phyloP scores from a whole-genome alignment of 2,113 vertebrate genomes.

The Vanacampus margaritifer region DNA sequence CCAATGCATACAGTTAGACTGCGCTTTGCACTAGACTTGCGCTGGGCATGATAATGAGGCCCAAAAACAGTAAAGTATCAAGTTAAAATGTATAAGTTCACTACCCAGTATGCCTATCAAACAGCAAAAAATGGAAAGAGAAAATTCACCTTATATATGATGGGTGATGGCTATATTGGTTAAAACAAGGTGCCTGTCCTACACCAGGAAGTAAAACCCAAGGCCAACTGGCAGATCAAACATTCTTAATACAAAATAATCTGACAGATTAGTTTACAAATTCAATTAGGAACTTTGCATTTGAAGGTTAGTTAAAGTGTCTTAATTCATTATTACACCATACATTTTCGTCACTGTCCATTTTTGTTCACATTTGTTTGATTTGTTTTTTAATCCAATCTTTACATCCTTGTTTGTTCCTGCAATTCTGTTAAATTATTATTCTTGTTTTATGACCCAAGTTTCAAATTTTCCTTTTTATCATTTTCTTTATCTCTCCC shows the following conservation, averaged over 20 bases:
- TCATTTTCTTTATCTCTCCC: conserved; percentile 94
- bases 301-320: conserved; percentile 4
- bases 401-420: conserved; percentile 54
- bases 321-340: conserved; percentile 68
- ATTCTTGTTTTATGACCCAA: conserved; percentile 63
- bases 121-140: too few relatives aligned
- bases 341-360: conserved; percentile 42
- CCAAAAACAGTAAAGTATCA: conserved; percentile 24
- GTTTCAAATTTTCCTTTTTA: conserved; percentile 79
- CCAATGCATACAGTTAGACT: too few relatives aligned
- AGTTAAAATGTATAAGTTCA: conserved; percentile 53
- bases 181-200: too few relatives aligned
- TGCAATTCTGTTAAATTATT: conserved; percentile 53
- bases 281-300: not conserved
- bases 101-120: conserved; percentile 3
- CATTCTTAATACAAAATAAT: not conserved
- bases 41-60: too few relatives aligned
- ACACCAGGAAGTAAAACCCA: too few relatives aligned
- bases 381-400: conserved; percentile 33
- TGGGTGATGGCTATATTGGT: too few relatives aligned
- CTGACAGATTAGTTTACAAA: not conserved
- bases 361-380: conserved; percentile 65
- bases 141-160: too few relatives aligned
- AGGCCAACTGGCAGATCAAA: too few relatives aligned
- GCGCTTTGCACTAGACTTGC: too few relatives aligned